Conservation (phyloP, 1,140 invertebrate genomes). For the Pararge aegeria region DNA sequence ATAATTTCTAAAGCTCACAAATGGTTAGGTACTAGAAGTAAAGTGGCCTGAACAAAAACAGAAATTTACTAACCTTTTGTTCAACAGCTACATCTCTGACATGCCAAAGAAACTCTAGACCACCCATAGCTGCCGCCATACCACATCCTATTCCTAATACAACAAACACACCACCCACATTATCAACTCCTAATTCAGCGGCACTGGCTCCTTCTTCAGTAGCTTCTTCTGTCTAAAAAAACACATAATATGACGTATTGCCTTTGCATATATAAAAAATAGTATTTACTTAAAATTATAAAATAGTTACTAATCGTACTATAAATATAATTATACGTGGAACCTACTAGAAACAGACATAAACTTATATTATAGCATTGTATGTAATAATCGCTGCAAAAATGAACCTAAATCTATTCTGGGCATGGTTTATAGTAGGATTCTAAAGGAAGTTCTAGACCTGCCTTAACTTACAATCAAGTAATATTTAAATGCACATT, state of each 20-base stretch:
- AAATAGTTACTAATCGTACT: too few species aligned
- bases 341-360: too few species aligned
- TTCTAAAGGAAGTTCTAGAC: too few species aligned
- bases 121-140: constrained; percentile 83
- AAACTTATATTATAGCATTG: too few species aligned
- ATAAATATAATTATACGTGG: too few species aligned
- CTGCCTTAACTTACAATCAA: too few species aligned
- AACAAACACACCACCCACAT: constrained; percentile 95
- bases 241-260: neutral
- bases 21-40: neutral
- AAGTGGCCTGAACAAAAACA: neutral
- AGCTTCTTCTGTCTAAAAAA: constrained; percentile 53
- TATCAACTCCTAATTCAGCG: constrained; percentile 85
- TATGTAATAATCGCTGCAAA: too few species aligned
- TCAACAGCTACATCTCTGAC: constrained; percentile 87
- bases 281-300: too few species aligned
- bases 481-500: too few species aligned
- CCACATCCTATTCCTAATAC: constrained; percentile 87
- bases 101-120: constrained; percentile 91
- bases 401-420: too few species aligned
- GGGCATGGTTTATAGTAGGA: too few species aligned
- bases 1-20: too few species aligned
- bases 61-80: constrained; percentile 81
- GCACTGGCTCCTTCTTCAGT: constrained; percentile 63
- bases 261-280: neutral